Conservation (phyloP, 2,113 vertebrate species). For the Scolopax mira region DNA sequence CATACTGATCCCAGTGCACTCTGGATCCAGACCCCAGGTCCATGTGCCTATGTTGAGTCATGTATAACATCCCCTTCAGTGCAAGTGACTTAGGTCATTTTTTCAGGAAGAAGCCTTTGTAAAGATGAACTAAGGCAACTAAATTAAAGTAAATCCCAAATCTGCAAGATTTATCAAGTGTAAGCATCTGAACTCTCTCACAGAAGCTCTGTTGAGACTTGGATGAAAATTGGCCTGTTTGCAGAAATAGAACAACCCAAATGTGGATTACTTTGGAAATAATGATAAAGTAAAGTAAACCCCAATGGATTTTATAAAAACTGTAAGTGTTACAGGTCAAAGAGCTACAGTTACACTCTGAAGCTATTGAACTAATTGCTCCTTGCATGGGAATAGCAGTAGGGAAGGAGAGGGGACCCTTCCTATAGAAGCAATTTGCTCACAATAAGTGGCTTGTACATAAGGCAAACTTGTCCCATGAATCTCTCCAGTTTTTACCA, state of each 20-base stretch:
- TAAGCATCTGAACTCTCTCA: neutral
- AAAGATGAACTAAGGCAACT: neutral
- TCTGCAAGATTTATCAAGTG: neutral
- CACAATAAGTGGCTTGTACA: fast-evolving
- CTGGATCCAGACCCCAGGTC: neutral
- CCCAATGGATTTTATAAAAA: neutral
- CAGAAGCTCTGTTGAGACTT: neutral
- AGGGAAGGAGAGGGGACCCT: neutral
- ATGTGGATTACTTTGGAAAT: neutral
- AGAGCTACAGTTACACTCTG: neutral
- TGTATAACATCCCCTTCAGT: neutral
- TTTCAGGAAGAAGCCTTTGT: neutral
- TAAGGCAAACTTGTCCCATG: neutral
- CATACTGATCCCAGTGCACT: neutral
- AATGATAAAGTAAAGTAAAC: neutral
- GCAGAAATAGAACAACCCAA: neutral
- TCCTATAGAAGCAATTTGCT: neutral
- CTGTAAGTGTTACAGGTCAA: neutral
- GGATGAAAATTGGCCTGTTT: neutral
- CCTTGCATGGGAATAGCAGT: neutral
- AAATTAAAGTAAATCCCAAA: neutral
- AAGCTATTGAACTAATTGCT: neutral
- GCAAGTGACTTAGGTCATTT: neutral
- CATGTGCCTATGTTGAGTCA: neutral
- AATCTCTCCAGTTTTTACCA: neutral